Conservation (phyloP, 2,888 invertebrate species). For the Notocelia uddmanniana region DNA sequence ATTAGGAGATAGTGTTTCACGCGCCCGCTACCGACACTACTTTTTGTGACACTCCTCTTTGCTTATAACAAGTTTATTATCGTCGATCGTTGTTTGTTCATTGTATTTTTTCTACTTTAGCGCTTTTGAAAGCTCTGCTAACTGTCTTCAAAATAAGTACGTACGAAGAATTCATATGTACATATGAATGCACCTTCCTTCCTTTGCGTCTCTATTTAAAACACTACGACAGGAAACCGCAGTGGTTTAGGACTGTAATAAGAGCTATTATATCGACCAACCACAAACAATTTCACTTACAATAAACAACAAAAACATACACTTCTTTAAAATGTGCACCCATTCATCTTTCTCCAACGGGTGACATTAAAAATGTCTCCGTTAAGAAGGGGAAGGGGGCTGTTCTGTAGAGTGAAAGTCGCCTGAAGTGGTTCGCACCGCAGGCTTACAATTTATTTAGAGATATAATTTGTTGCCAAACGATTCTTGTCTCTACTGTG, state of each 20-base stretch:
- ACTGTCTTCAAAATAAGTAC: conserved; percentile 26
- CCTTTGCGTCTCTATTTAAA: conserved; percentile 42
- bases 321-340: conserved; percentile 82
- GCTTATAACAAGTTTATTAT: conserved; percentile 81
- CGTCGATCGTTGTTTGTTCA: conserved; percentile 70
- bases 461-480: conserved; percentile 47
- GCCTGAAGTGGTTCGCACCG: conserved; percentile 61
- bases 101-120: conserved; percentile 59
- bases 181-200: conserved; percentile 27
- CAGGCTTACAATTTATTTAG: conserved; percentile 53
- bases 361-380: conserved; percentile 84
- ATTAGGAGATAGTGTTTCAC: conserved; percentile 84
- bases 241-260: conserved; percentile 71
- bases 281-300: conserved; percentile 77
- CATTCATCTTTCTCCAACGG: conserved; percentile 83
- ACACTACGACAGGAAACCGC: conserved; percentile 75
- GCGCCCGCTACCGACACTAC: conserved; percentile 81
- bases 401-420: conserved; percentile 71
- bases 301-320: conserved; percentile 78
- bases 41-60: conserved; percentile 82
- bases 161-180: too few species aligned
- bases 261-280: conserved; percentile 76
- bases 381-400: conserved; percentile 79
- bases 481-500: conserved; percentile 55
- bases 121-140: conserved; percentile 58